Evolutionary conservation across 2,113 vertebrate genomes (phyloP), one percentile per base, ranked within the genome.

Genomic region (Anas platyrhynchos): DNA sequence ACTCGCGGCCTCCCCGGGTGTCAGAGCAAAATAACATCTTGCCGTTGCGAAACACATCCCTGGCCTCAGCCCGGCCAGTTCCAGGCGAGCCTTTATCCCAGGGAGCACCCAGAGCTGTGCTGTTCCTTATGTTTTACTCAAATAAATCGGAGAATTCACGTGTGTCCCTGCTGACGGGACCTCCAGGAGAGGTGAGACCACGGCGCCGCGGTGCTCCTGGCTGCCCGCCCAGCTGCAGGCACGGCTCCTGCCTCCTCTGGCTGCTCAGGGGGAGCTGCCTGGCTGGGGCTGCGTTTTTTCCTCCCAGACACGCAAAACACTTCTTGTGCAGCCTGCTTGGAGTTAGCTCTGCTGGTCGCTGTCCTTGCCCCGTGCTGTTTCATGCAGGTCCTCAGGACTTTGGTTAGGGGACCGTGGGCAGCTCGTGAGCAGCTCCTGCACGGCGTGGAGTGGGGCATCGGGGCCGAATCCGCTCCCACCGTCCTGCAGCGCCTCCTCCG

Each of bases 171-270:
- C 32, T 9, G 44, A 5, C 32, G 55, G 43, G 22, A 76, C 43
- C 27, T 74, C 17, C 14, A 5, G 56, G 46, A 46, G 46, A 46
- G 46, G 46, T 1, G 1, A n/a, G 75, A 16, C 3, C 36, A 0
- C 4, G 23, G 0, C 48, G 69, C 31, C 1, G 2, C 68, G 0
- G 0, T 26, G 1, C 41, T 36, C 44, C 68, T 34, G 25, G 0
- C 5, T 9, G 41, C 41, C 41, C 5, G 41, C 56, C 43, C 1
- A 0, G 54, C 29, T 34, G 7, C 3, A 25, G n/a, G 62, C 22
- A 62, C 65, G 0, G 0, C 41, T 36, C 44, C 68, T n/a, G 26
- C 0, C 5, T 9, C 59, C 21, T 43, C 50, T 29, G 15, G 3
- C 46, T 48, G 20, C 46, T 22, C 68, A 55, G 11, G 4, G 7